Base-by-base conservation (phyloP, 2,888 invertebrate species). In the Orthosia cruda region DNA sequence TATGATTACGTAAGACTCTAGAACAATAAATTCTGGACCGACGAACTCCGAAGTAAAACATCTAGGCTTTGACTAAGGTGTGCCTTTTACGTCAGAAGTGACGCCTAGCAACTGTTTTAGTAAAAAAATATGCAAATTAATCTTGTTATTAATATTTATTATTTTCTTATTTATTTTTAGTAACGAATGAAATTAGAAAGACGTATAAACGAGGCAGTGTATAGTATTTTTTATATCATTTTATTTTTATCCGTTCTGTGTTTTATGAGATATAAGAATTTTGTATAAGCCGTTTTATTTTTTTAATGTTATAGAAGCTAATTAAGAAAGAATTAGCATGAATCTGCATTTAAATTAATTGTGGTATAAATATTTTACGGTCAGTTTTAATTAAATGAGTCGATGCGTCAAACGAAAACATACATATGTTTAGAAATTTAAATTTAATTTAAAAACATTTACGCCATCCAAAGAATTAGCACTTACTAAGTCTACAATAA, bases 321-420 rank as follows among this genome's bases (percentile, higher is more conserved):
- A 73, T 82, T 69, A n/a, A 68, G 52, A 65, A 49, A 55, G 45
- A 16, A 71, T 77, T 75, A 63, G 59, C 69, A 86, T 86, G 9
- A n/a, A 77, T 86, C 47, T 59, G 23, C 67, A 74, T 83, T 2
- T 40, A 32, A 85, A 84, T 80, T 62, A 71, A 71, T 71, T 80
- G 47, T 47, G 64, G 54, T 74, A 54, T 79, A 20, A 58, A 63
- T 59, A 71, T 67, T 71, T 68, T 12, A 54, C n/a, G 47, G n/a
- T 12, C n/a, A 20, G 15, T 4, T 67, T 59, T 74, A 71, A 72
- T 68, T 77, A 26, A 18, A 47, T n/a, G 12, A 71, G 52, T 23
- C 32, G 52, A 82, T 82, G 57, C 47, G 58, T 70, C 16, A 66
- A 65, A 76, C 57, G 55, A 62, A 71, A 55, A 55, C 47, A 26